phyloP scores from a whole-genome alignment of 2,888 invertebrate genomes.

The Therioaphis trifolii region DNA sequence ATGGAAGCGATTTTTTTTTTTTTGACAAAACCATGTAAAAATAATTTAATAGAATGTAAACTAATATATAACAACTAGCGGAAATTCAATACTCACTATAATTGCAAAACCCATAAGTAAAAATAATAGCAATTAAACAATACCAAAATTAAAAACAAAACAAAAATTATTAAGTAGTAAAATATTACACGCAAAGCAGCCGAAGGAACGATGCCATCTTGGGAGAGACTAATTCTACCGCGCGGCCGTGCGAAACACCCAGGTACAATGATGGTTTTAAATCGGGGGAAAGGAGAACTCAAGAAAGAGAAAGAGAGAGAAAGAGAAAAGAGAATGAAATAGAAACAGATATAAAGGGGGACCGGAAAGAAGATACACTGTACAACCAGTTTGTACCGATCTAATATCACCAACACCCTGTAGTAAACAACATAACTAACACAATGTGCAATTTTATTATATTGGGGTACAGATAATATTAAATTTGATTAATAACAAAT shows the following conservation, averaged over 20 bases:
- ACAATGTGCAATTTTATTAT: too few relatives aligned
- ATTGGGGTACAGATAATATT: too few relatives aligned
- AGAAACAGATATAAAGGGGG: slow-evolving; percentile 7
- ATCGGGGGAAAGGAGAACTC: slow-evolving; percentile 26
- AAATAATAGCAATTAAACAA: background rate
- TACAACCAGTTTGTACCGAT: slow-evolving; percentile 6
- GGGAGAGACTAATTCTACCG: slow-evolving; percentile 36
- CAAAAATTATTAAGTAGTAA: background rate
- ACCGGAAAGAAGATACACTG: background rate
- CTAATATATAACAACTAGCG: background rate
- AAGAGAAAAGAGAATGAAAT: background rate
- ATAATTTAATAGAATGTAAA: background rate
- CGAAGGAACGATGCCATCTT: background rate
- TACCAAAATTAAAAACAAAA: too few relatives aligned
- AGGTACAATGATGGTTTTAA: slow-evolving; percentile 1
- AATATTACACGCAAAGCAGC: background rate
- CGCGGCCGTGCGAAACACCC: slow-evolving; percentile 21
- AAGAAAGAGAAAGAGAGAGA: slow-evolving; percentile 5
- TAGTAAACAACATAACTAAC: background rate
- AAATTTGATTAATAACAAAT: too few relatives aligned
- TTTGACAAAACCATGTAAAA: too few relatives aligned
- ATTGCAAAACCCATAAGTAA: background rate
- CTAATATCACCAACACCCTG: background rate
- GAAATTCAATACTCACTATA: background rate
- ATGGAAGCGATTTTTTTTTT: too few relatives aligned